A percentile compares a stretch with the other conserved stretches of the same genome.
Conservation (phyloP, 2,888 invertebrate genomes). For the Cephus sareptanus region DNA sequence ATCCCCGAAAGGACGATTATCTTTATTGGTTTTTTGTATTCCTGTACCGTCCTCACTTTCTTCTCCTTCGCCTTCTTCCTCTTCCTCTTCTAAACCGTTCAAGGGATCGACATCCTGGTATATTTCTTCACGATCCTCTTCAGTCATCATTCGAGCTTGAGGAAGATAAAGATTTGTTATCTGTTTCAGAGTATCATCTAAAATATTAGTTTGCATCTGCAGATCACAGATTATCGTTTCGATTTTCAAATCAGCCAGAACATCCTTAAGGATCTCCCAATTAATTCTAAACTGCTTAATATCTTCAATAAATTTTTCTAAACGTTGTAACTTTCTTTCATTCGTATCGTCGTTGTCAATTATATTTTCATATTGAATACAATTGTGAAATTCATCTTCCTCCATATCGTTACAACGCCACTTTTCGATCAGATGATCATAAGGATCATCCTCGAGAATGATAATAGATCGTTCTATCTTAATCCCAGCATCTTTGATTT, state of each 20-base stretch:
- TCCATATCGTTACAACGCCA: slow-evolving; percentile 25
- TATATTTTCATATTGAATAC: neutral
- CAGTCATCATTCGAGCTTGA: slow-evolving; percentile 65
- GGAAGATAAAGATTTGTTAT: slow-evolving; percentile 62
- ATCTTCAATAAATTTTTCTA: slow-evolving; percentile 16
- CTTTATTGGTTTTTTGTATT: slow-evolving; percentile 50
- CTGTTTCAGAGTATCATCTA: slow-evolving; percentile 48
- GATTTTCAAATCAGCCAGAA: slow-evolving; percentile 38
- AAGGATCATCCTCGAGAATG: slow-evolving; percentile 68
- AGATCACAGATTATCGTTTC: slow-evolving; percentile 40
- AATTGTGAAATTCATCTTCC: neutral
- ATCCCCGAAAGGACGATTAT: slow-evolving; percentile 69
- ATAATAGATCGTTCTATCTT: slow-evolving; percentile 71
- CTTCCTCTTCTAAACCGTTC: slow-evolving; percentile 49
- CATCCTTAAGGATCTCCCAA: slow-evolving; percentile 38
- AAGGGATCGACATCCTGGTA: slow-evolving; percentile 44
- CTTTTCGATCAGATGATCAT: slow-evolving; percentile 59
- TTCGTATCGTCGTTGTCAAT: slow-evolving; percentile 14
- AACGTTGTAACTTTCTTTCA: slow-evolving; percentile 5
- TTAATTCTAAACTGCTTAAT: slow-evolving; percentile 19
- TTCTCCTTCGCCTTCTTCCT: slow-evolving; percentile 45
- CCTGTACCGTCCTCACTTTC: slow-evolving; percentile 32
- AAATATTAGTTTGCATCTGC: slow-evolving; percentile 47
- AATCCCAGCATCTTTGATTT: slow-evolving; percentile 64
- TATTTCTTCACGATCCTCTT: slow-evolving; percentile 64